Percentiles rank a stretch among this genome's conserved stretches.
phyloP scores from a whole-genome alignment of 2,113 vertebrate species.

The Lathamus discolor region DNA sequence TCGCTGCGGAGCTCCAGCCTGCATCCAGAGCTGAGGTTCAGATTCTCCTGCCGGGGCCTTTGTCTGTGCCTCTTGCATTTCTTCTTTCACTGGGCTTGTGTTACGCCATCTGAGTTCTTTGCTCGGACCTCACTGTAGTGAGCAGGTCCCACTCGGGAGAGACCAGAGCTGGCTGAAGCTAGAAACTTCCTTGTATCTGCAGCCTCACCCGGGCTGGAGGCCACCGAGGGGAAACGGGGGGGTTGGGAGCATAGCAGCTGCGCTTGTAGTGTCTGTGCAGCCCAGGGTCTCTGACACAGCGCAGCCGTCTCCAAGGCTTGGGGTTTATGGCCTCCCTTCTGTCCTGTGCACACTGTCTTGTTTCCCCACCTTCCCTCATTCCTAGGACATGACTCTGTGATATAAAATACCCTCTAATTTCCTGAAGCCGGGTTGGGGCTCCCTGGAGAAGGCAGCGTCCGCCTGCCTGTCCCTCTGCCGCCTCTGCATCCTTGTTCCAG shows the following conservation, averaged over 20 bases:
- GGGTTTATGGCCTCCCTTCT: slow-evolving; percentile 9
- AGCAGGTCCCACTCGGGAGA: background rate
- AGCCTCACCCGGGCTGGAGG: slow-evolving; percentile 10
- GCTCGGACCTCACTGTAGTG: background rate
- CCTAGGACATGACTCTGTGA: slow-evolving; percentile 33
- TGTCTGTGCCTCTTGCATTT: background rate
- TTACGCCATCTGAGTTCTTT: background rate
- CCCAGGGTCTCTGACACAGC: background rate
- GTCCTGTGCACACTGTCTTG: background rate
- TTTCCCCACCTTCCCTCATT: slow-evolving; percentile 39
- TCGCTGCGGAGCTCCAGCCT: background rate
- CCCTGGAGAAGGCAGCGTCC: slow-evolving; percentile 1
- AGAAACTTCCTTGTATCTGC: background rate
- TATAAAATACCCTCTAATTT: slow-evolving; percentile 54
- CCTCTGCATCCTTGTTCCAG: background rate
- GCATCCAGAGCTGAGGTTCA: background rate
- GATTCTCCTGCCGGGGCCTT: background rate
- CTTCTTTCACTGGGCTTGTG: background rate
- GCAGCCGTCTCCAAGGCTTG: background rate
- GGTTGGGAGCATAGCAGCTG: slow-evolving; percentile 28
- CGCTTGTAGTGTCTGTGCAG: background rate
- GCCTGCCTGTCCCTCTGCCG: background rate
- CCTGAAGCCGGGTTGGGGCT: slow-evolving; percentile 13
- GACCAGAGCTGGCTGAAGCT: slow-evolving; percentile 9
- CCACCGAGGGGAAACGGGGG: background rate